Evolutionary conservation across 2,888 invertebrate species (phyloP).

Genomic region (Maniola hyperantus): DNA sequence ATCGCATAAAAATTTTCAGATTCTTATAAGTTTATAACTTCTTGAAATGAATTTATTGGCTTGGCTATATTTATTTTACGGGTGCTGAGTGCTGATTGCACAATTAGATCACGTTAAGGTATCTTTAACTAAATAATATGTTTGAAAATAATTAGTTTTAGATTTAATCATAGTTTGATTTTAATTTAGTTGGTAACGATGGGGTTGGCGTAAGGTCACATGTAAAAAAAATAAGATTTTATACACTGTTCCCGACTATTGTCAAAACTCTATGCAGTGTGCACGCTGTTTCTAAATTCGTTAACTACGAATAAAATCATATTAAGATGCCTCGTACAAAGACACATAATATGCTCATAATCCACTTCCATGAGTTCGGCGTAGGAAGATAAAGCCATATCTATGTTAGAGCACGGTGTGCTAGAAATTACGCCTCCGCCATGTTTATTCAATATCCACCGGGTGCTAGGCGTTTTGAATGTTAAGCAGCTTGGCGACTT

Average conservation of each 20-base stretch:
- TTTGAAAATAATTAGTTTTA: no score
- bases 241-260: neutral
- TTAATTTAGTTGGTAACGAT: no score
- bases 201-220: no score
- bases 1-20: no score
- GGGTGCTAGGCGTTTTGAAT: slow-evolving; percentile 67
- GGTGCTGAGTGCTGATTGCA: no score
- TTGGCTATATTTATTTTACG: no score
- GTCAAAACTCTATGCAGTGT: neutral
- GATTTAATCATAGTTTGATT: no score
- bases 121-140: no score
- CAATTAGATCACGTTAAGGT: no score
- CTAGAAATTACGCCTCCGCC: slow-evolving; percentile 63
- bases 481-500: slow-evolving; percentile 62
- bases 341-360: neutral
- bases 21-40: no score
- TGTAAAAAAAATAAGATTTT: no score
- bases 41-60: no score
- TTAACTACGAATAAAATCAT: slow-evolving; percentile 1
- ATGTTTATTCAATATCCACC: slow-evolving; percentile 77
- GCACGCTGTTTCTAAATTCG: neutral
- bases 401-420: slow-evolving; percentile 26
- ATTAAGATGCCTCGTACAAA: slow-evolving; percentile 7
- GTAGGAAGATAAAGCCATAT: slow-evolving; percentile 11
- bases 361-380: slow-evolving; percentile 1